Conservation (phyloP, 2,113 vertebrate genomes). For the Phodopus roborovskii region DNA sequence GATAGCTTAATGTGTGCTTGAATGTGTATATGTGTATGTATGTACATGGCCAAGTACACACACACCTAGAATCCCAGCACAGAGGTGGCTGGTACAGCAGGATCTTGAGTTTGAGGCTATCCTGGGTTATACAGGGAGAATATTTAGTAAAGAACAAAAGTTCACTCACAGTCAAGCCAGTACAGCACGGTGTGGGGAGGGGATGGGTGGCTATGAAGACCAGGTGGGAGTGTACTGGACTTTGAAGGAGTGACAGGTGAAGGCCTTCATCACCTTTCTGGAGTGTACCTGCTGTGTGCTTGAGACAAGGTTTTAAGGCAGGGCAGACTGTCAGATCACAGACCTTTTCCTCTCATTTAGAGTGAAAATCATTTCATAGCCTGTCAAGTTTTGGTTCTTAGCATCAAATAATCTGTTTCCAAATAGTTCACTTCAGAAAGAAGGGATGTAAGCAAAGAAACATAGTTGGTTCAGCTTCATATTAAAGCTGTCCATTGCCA, state of each 20-base stretch:
- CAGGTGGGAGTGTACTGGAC: neutral
- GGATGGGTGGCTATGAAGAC: neutral
- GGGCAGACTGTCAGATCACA: neutral
- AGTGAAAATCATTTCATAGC: neutral
- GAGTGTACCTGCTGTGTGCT: neutral
- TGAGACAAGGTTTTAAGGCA: neutral
- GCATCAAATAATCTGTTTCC: slow-evolving; percentile 6
- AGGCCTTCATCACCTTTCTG: neutral
- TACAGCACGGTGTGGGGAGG: neutral
- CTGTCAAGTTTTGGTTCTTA: neutral
- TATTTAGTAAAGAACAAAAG: neutral
- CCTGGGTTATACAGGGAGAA: neutral
- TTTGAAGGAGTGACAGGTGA: neutral
- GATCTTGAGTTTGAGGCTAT: neutral
- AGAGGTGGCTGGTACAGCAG: neutral
- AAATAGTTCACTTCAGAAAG: slow-evolving; percentile 9
- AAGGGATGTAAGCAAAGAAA: neutral
- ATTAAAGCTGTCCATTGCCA: slow-evolving; percentile 3
- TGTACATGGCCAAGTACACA: too few relatives aligned
- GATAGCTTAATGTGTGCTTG: neutral
- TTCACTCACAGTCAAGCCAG: neutral
- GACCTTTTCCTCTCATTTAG: neutral
- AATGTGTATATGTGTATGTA: neutral
- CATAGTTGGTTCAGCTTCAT: neutral
- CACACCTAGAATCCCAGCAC: neutral